Evolutionary conservation across 1,140 invertebrate species (phyloP).

Genomic region (Macrostomum lignano): DNA sequence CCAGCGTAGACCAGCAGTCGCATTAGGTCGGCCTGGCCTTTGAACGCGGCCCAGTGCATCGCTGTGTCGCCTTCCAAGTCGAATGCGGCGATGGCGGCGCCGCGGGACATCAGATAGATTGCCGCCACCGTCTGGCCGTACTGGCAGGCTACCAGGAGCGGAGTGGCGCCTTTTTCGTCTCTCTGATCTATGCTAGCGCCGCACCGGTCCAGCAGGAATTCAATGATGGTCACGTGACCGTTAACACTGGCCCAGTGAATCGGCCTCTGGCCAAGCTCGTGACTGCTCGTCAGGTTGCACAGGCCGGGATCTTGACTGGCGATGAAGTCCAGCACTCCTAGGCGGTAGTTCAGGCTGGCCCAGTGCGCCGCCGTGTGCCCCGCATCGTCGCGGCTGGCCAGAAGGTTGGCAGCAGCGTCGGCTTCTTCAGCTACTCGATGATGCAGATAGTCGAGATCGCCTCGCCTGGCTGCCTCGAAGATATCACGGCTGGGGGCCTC

Average conservation of each 20-base stretch:
- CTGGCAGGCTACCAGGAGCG: conserved; percentile 64
- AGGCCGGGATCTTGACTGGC: too few relatives aligned
- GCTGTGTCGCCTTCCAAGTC: conserved; percentile 71
- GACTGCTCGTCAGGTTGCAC: too few relatives aligned
- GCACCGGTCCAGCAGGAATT: conserved; percentile 26
- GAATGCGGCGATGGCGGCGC: conserved; percentile 46
- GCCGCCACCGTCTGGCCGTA: conserved; percentile 61
- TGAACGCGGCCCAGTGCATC: conserved; percentile 67
- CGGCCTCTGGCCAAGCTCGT: conserved; percentile 47
- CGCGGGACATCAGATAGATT: conserved; percentile 56
- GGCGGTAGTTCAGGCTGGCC: too few relatives aligned
- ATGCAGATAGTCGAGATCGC: too few relatives aligned
- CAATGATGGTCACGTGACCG: conserved; percentile 40
- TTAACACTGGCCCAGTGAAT: conserved; percentile 65
- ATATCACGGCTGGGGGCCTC: too few relatives aligned
- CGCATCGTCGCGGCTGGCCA: too few relatives aligned
- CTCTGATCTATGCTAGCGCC: conserved; percentile 60
- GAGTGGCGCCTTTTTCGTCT: conserved; percentile 62
- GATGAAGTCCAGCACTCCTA: too few relatives aligned
- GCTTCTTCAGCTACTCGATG: too few relatives aligned
- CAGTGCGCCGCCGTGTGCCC: too few relatives aligned
- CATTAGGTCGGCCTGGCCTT: conserved; percentile 55
- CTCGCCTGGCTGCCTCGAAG: too few relatives aligned
- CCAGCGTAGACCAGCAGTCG: conserved; percentile 61
- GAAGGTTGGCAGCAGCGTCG: too few relatives aligned